phyloP scores from a whole-genome alignment of 2,888 invertebrate species.

The Catocala sponsa region DNA sequence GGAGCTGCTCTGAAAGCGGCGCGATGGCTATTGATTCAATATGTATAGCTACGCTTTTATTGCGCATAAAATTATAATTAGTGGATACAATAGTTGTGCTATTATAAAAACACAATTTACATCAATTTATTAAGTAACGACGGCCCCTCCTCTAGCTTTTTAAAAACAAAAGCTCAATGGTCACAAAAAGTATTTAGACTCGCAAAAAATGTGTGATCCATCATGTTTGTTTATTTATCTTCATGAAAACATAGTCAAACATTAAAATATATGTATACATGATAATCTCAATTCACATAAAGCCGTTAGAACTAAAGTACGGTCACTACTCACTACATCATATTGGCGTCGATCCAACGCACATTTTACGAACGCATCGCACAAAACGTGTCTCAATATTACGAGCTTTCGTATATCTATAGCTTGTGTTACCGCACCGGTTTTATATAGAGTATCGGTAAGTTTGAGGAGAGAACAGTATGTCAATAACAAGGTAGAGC shows the following conservation, averaged over 20 bases:
- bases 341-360: conserved; percentile 41
- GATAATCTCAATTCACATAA: conserved; percentile 17
- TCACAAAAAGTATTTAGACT: no score
- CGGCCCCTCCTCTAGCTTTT: no score
- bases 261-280: conserved; percentile 8
- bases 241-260: background rate
- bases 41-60: background rate
- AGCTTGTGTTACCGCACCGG: background rate
- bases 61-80: no score
- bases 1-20: conserved; percentile 3
- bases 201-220: no score
- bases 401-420: conserved; percentile 3
- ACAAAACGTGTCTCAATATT: conserved; percentile 23
- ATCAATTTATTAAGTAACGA: no score
- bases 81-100: no score
- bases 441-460: conserved; percentile 6
- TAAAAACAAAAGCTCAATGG: no score
- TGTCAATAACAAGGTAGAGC: conserved; percentile 14
- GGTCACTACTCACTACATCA: conserved; percentile 17
- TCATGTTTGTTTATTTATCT: background rate
- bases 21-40: background rate
- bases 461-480: conserved; percentile 32
- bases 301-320: conserved; percentile 9
- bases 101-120: no score
- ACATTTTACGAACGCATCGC: conserved; percentile 37